Base-by-base conservation (phyloP, 2,797 vertebrate genomes). In the Xiphorhynchus erythropygius region DNA sequence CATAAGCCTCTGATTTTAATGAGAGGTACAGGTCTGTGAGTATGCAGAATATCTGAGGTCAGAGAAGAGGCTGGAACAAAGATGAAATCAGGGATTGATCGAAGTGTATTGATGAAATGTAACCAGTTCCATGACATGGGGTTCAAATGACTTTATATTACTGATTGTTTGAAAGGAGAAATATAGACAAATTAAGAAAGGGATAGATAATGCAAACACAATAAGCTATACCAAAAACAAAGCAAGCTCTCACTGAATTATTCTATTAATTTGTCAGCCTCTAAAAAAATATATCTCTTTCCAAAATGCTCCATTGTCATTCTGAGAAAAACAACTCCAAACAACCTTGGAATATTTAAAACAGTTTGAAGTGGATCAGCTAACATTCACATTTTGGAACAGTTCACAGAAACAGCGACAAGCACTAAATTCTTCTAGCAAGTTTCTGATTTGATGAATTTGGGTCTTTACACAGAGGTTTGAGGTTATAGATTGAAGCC, bases 281-380 rank as follows among this genome's bases (percentile, higher is more conserved):
- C 18, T 80, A 68, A 93, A 92, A 90, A 95, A 92, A 39, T 56
- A 18, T 39, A 74, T 79, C 33, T 80, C 14, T 23, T 93, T 93
- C 50, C 60, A 73, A 92, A 89, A 69, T 77, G 63, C 19, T 94
- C 33, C 1, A 1, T 87, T 3, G 2, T 81, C 67, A 73, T 92
- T 92, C n/a, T 79, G 55, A 89, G 55, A 64, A 76, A 94, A 93
- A 85, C 41, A 91, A 52, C 44, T 93, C 33, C n/a, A 49, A 75
- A 80, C 44, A 89, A 86, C 37, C 74, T 94, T 91, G 55, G 77
- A 57, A 67, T 92, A 65, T 91, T 49, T 91, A 84, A 90, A 91
- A 0, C 10, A 78, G 42, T 75, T 94, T 86, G 55, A 86, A 93
- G 86, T 79, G 3, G 85, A 73, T 91, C 76, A 90, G 37, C 27